Base-by-base conservation (phyloP, 2,113 vertebrate genomes). In the Eulemur rufifrons region DNA sequence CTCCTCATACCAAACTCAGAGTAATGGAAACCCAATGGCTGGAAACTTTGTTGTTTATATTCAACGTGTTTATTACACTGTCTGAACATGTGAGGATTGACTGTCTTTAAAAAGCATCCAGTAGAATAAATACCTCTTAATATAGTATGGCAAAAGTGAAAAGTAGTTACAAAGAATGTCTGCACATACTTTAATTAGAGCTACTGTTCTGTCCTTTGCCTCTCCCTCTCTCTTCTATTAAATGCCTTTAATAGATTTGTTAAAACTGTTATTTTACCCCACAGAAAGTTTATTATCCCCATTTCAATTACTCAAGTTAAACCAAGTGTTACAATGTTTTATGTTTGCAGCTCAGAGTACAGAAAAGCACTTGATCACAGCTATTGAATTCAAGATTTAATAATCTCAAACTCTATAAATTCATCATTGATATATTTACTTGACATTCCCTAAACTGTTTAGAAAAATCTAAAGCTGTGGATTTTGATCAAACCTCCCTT, bases 41-140 rank as follows among this genome's bases (percentile, higher is more conserved):
- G 32, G 80, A 96, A 88, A 86, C n/a, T 2, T 83, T 42, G 37
- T 27, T 95, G 66, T 21, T 95, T 80, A n/a, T 86, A 52, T 69
- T 69, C 76, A 54, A 54, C 3, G 4, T 37, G 29, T 25, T 88
- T 74, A 56, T 59, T 76, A 66, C 9, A 56, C n/a, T 84, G 42
- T 91, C 45, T 27, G 50, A 32, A 8, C 88, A 54, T 32, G 25
- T 73, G 23, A 88, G 14, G 77, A 78, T 27, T 69, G 77, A 89
- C 39, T 66, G 68, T 42, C 63, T 91, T 96, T 90, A 50, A 84
- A 83, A 89, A 66, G 45, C 87, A 78, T 23, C 23, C 61, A 96
- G 23, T 27, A 86, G 66, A 39, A 85, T 59, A 93, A 83, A 83
- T 34, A 15, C 45, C 34, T 76, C 39, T 86, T 63, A 73, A 1